Evolutionary conservation across 1,140 invertebrate genomes (phyloP).

Genomic region (Drosophila quadrilineata): DNA sequence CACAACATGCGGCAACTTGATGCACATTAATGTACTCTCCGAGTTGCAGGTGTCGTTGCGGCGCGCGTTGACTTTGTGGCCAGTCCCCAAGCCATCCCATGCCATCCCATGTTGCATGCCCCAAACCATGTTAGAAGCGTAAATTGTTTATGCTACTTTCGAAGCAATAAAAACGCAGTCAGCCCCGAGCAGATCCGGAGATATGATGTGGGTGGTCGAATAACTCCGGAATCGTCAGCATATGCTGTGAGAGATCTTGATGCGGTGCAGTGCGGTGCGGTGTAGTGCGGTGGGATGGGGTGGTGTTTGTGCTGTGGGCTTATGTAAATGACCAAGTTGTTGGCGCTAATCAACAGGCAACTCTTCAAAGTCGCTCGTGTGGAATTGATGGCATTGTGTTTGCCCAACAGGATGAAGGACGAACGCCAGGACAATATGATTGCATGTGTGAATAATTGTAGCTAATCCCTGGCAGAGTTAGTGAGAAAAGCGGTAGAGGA

Average conservation of each 20-base stretch:
- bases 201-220: slow-evolving; percentile 62
- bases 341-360: slow-evolving; percentile 63
- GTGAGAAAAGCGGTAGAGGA: too few species aligned
- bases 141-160: slow-evolving; percentile 77
- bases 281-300: too few species aligned
- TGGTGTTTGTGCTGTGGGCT: not conserved
- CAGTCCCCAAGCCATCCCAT: not conserved
- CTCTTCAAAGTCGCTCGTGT: slow-evolving; percentile 71
- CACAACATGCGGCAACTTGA: too few species aligned
- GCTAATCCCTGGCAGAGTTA: slow-evolving; percentile 60
- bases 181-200: not conserved
- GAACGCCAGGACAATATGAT: too few species aligned
- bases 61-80: slow-evolving; percentile 65
- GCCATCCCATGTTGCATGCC: not conserved
- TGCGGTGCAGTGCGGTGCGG: too few species aligned
- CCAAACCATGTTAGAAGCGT: slow-evolving; percentile 42
- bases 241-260: slow-evolving; percentile 42
- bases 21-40: too few species aligned
- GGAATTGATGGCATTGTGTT: slow-evolving; percentile 68
- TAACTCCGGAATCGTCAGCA: slow-evolving; percentile 9
- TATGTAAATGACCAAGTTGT: slow-evolving; percentile 33
- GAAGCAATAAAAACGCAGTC: slow-evolving; percentile 69
- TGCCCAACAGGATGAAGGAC: slow-evolving; percentile 13
- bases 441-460: not conserved
- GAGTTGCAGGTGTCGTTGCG: too few species aligned